These are phyloP conservation scores for Stramonita haemastoma DNA, from an alignment of 2,888 invertebrate genomes.

Conservation along the genomic window DNA sequence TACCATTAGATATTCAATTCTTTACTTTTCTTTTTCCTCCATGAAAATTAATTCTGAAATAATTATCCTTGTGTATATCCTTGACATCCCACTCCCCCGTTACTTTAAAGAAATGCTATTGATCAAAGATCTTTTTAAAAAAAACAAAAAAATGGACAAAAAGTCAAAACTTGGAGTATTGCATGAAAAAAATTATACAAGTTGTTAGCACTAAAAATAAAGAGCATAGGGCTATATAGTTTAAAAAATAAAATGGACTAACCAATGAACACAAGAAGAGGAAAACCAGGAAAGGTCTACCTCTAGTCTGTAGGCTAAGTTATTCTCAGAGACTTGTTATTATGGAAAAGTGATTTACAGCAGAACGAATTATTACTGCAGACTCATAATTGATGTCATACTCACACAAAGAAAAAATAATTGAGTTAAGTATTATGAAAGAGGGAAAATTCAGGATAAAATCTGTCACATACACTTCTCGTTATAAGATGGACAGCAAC, in stretches of 20 bases:
- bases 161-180: neutral
- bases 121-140: neutral
- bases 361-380: neutral
- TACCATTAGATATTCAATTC: neutral
- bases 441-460: neutral
- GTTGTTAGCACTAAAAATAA: conserved; percentile 15
- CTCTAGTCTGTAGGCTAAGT: neutral
- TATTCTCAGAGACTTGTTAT: neutral
- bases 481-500: neutral
- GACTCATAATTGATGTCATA: neutral
- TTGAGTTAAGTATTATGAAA: conserved; percentile 6
- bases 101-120: neutral
- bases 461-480: neutral
- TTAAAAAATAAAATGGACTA: neutral
- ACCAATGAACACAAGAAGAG: neutral
- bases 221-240: neutral
- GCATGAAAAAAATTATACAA: neutral
- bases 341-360: conserved; percentile 7
- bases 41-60: neutral
- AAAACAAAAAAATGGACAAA: neutral
- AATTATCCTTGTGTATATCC: conserved; percentile 41
- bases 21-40: neutral
- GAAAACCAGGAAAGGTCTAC: neutral
- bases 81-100: conserved; percentile 23
- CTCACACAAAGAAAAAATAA: neutral